Percentiles rank a stretch among this genome's conserved stretches.
Evolutionary conservation across 2,797 vertebrate species (phyloP).

Genomic region (Cyprinodon diabolis): DNA sequence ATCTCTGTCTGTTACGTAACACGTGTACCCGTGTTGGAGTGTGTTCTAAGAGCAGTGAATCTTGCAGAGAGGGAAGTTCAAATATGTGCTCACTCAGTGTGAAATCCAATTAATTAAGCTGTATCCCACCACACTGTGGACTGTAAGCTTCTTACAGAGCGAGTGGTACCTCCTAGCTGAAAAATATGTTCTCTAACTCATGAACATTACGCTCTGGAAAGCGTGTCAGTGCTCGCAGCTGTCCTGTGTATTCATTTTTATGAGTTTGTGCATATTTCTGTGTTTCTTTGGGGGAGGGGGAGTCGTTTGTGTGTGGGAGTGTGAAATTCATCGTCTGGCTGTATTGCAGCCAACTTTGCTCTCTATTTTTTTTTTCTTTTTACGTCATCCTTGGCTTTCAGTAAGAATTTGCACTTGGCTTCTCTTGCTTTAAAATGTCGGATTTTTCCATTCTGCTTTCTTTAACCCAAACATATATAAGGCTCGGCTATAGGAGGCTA

Average conservation of each 20-base stretch:
- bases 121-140: constrained; percentile 23
- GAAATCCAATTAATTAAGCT: constrained; percentile 69
- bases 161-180: constrained; percentile 41
- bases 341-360: constrained; percentile 31
- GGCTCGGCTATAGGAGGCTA: background rate
- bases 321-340: constrained; percentile 47
- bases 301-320: constrained; percentile 30
- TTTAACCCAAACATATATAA: background rate
- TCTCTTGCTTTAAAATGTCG: constrained; percentile 23
- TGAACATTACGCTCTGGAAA: constrained; percentile 52
- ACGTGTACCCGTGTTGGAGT: constrained; percentile 9
- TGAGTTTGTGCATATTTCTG: constrained; percentile 10
- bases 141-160: constrained; percentile 33
- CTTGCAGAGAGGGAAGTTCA: constrained; percentile 18
- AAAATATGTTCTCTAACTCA: constrained; percentile 59
- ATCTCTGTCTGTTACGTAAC: constrained; percentile 18
- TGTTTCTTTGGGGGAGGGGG: constrained; percentile 19
- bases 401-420: constrained; percentile 15
- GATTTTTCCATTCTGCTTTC: constrained; percentile 1
- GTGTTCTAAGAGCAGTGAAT: constrained; percentile 33
- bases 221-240: constrained; percentile 38
- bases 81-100: constrained; percentile 62
- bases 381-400: constrained; percentile 5
- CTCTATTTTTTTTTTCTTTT: constrained; percentile 27
- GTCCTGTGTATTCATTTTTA: constrained; percentile 26